Base-by-base conservation (phyloP, 2,113 vertebrate species). In the Daubentonia madagascariensis region DNA sequence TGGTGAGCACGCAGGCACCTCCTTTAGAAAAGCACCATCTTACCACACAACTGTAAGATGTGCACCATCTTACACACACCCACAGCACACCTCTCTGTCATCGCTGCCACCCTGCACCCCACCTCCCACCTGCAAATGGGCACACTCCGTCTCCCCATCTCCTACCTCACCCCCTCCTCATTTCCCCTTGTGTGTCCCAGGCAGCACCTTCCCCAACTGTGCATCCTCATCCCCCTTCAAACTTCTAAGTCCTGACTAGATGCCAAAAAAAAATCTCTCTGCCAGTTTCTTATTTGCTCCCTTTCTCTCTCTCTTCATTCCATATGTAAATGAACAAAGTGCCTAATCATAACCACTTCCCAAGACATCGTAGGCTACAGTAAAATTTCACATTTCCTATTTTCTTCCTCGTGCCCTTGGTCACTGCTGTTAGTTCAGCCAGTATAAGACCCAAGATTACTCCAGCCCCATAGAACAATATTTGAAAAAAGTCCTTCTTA, bases 401-500 rank as follows among this genome's bases (percentile, higher is more conserved):
- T 94, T 50, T 50, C 57, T 81, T 88, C 63, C 78, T 57, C 10
- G 20, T n/a, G 45, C 28, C 79, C 35, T 67, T 91, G n/a, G 45
- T 85, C 40, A 84, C 37, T 89, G 45, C 59, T 89, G n/a, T 73
- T 93, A 84, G 35, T 87, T 57, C 67, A 91, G 18, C 12, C 59
- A 96, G 30, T 73, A 8, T 76, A 89, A 92, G 25, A 37, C 20
- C 63, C 2, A 54, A 45, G 32, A 72, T 93, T 96, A 91, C 68
- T 70, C 45, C 14, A 50, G 12, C 3, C 73, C 52, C 43, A 63
- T 32, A 70, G 32, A 76, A 93, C 43, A 87, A 2, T 59, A 48
- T 83, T 92, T 89, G 61, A 61, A 85, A 70, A 80, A 89, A 70
- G 40, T 18, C 63, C 18, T 25, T 78, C 22, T 52, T 85, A 89